Base-by-base conservation (phyloP, 2,888 invertebrate genomes). In the Cybosia mesomella region DNA sequence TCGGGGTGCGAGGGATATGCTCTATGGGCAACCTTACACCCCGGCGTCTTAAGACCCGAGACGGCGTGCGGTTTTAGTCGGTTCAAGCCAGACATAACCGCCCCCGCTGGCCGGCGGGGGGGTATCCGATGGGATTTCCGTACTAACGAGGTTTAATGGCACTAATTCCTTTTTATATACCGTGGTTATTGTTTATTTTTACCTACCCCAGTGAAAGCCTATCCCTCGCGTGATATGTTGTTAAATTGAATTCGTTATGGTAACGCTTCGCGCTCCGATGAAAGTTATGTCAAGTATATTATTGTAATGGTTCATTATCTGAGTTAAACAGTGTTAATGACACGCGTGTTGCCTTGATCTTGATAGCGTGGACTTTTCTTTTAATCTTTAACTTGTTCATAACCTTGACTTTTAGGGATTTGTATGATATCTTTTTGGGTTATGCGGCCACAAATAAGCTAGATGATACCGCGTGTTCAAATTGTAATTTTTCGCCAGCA, bases 261-360 rank as follows among this genome's bases (percentile, higher is more conserved):
- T 55, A 66, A 43, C 57, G 55, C 63, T 58, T 58, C 49, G 43
- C 24, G 43, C 65, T 54, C 39, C 2, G 28, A 28, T 39, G 24
- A 11, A 64, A 49, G 36, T 61, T 62, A 54, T 22, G 34, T 15
- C 36, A 15, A 28, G 28, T 57, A 58, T 59, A 60, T 66, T 36
- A 34, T 61, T 43, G 55, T 22, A 55, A 57, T 22, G 59, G 59
- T 60, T 58, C 55, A n/a, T 58, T 32, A 60, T 32, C 32, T 53
- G 32, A 58, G 32, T 49, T 24, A n/a, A 59, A 39, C 55, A 55
- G 55, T 28, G 55, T 13, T 55, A 28, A 55, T 7, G 24, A 55
- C 24, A 55, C 2, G 22, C 55, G 28, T 22, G 28, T n/a, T 58
- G 28, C 57, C 57, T 58, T 58, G 57, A 58, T 58, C 32, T 58